Evolutionary conservation across 1,140 invertebrate genomes (phyloP).

Genomic region (Sipha flava): DNA sequence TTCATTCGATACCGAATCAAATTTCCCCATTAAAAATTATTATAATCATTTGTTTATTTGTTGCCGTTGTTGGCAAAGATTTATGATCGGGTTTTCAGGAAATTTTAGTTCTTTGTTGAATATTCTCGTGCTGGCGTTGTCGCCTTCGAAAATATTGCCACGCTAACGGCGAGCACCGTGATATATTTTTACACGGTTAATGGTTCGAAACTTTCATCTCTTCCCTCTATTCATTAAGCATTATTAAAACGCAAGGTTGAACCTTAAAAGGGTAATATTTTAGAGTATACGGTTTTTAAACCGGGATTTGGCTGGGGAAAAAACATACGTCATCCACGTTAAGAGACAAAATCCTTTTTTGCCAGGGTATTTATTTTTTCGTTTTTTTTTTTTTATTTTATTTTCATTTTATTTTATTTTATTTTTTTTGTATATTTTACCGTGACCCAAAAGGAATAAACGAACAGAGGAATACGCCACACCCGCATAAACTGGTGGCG

Average conservation of each 20-base stretch:
- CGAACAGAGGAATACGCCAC: not conserved
- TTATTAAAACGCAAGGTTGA: not conserved
- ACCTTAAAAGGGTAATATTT: not conserved
- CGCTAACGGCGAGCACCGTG: not conserved
- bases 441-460: not conserved
- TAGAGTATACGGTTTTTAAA: not conserved
- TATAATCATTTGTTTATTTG: slow-evolving; percentile 23
- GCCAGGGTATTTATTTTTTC: no score
- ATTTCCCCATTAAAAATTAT: slow-evolving; percentile 17
- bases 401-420: no score
- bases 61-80: not conserved
- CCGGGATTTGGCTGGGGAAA: not conserved
- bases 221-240: not conserved
- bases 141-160: not conserved
- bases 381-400: no score
- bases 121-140: not conserved
- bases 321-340: not conserved
- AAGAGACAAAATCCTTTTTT: not conserved
- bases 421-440: not conserved
- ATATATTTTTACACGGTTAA: not conserved
- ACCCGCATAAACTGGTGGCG: not conserved
- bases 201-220: slow-evolving; percentile 5
- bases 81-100: not conserved
- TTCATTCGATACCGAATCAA: not conserved
- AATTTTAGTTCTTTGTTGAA: not conserved